Base-by-base conservation (phyloP, 2,888 invertebrate species). In the Andrena bucephala region DNA sequence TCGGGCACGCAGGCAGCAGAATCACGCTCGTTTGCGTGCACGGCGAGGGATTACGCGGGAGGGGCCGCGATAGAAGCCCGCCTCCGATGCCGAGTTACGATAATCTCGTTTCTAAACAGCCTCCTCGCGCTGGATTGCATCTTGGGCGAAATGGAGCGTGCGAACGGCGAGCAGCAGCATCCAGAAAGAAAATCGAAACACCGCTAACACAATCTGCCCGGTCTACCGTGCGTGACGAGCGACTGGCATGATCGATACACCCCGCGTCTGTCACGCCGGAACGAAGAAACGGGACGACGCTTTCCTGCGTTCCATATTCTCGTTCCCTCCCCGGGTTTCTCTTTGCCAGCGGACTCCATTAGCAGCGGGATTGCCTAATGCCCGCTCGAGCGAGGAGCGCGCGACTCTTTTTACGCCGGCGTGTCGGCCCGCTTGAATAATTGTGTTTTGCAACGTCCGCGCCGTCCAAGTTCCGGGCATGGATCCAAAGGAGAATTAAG, bases 371-470 rank as follows among this genome's bases (percentile, higher is more conserved):
- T 88, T 86, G 89, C 80, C 83, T 81, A 83, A 82, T 77, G 84
- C 66, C 81, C 90, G 91, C 87, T 87, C 85, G 90, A 91, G 76
- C 83, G 90, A 89, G 80, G 83, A 86, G 71, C 77, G 52, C 65
- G 77, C 65, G 62, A 80, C 85, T 91, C 92, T 90, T 89, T 85
- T 42, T 42, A 42, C 42, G 62, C 70, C 8, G 24, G 24, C 54
- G 71, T 57, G 77, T 59, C 85, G 77, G 84, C 66, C 81, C 81
- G 90, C 89, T 92, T 92, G 91, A 89, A 92, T 92, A 92, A 92
- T 91, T 92, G 87, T 88, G 88, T 92, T 92, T 91, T 90, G 92
- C 88, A 92, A 92, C 87, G 81, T 87, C 82, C 67, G 82, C 87
- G 66, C 57, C 63, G 77, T 75, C 66, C 62, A 77, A 83, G 79